phyloP scores from a whole-genome alignment of 2,113 vertebrate genomes.

The Fukomys damarensis region DNA sequence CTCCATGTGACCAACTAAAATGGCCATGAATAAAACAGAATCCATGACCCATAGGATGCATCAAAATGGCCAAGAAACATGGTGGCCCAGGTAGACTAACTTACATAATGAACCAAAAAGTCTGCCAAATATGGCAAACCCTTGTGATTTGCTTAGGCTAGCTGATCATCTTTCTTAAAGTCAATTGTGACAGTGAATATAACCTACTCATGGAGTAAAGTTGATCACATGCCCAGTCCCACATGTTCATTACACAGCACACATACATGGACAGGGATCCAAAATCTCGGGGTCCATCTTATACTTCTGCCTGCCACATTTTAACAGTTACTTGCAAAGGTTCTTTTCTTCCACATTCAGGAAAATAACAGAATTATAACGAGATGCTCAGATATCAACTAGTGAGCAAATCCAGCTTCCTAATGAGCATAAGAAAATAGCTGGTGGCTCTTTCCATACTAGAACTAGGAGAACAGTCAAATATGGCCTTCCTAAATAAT shows the following conservation, averaged over 20 bases:
- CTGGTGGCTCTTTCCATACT: neutral
- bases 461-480: neutral
- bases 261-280: neutral
- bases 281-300: neutral
- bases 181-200: neutral
- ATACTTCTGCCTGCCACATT: neutral
- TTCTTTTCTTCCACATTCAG: neutral
- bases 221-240: neutral
- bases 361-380: constrained; percentile 16
- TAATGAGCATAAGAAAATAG: neutral
- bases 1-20: neutral
- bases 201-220: neutral
- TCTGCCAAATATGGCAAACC: neutral
- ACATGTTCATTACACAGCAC: neutral
- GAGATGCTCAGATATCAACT: constrained; percentile 31
- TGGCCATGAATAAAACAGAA: neutral
- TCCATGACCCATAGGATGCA: neutral
- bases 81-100: neutral
- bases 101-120: neutral
- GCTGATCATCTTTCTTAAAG: neutral
- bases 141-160: neutral
- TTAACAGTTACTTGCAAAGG: constrained; percentile 1
- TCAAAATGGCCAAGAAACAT: neutral
- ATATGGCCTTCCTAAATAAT: constrained; percentile 1
- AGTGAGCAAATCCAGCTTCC: constrained; percentile 33